These are phyloP conservation scores for Meriones psammophilus DNA, from an alignment of 2,797 vertebrate species.

Conservation along the genomic window DNA sequence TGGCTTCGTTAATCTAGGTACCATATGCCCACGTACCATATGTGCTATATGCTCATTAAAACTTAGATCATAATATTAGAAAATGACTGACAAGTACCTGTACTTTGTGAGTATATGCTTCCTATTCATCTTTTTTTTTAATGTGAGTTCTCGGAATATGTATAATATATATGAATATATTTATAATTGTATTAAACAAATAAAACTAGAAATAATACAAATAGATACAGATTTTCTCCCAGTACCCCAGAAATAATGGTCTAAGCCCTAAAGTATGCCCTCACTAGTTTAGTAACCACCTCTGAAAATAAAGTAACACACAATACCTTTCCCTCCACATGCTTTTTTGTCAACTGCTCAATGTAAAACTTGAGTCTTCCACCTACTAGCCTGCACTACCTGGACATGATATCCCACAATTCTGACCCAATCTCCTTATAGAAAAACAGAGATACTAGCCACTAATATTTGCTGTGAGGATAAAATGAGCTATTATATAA, in stretches of 20 bases:
- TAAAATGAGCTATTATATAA: conserved; percentile 30
- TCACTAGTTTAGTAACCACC: conserved; percentile 18
- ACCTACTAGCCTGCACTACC: neutral
- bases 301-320: neutral
- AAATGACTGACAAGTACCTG: neutral
- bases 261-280: neutral
- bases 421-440: conserved; percentile 9
- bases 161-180: too few species aligned
- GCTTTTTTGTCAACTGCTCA: neutral
- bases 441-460: conserved; percentile 25
- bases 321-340: neutral
- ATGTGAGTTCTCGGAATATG: neutral
- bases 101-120: neutral
- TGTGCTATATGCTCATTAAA: neutral
- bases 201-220: conserved; percentile 15
- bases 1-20: neutral
- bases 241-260: neutral
- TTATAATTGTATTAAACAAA: neutral
- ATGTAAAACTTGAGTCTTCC: neutral
- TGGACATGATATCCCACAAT: neutral
- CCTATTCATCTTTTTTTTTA: too few species aligned
- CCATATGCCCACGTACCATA: neutral
- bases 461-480: neutral
- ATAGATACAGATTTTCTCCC: conserved; percentile 16
- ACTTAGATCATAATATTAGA: conserved; percentile 23